Percentiles rank a stretch among this genome's conserved stretches.
These are phyloP conservation scores for Nasonia oneida DNA, from an alignment of 2,888 invertebrate species.

Conservation along the genomic window DNA sequence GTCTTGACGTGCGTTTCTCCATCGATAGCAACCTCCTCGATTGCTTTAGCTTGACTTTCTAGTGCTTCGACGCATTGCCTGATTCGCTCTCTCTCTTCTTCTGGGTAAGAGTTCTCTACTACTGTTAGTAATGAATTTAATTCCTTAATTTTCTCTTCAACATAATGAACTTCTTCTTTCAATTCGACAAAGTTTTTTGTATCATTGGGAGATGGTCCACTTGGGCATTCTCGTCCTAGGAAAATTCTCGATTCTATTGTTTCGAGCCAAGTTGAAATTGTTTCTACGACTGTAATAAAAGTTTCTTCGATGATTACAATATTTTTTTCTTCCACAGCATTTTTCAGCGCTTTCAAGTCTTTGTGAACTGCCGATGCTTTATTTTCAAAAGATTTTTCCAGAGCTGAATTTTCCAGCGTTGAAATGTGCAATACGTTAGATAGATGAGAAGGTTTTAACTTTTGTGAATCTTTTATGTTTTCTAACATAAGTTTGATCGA, in stretches of 20 bases:
- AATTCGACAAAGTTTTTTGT: slow-evolving; percentile 81
- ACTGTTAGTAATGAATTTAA: slow-evolving; percentile 82
- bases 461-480: slow-evolving; percentile 81
- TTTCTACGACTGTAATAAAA: slow-evolving; percentile 88
- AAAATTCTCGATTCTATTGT: slow-evolving; percentile 91
- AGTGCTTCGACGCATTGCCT: slow-evolving; percentile 82
- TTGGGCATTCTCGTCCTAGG: slow-evolving; percentile 77
- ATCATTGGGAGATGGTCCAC: slow-evolving; percentile 69
- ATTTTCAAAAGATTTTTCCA: slow-evolving; percentile 81
- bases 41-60: slow-evolving; percentile 85
- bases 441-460: slow-evolving; percentile 81
- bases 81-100: slow-evolving; percentile 80
- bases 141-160: slow-evolving; percentile 85
- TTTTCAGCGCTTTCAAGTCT: slow-evolving; percentile 82
- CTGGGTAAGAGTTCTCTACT: slow-evolving; percentile 72
- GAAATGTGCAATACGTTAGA: slow-evolving; percentile 84
- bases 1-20: slow-evolving; percentile 81
- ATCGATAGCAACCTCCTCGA: slow-evolving; percentile 84
- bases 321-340: slow-evolving; percentile 82
- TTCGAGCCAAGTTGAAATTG: slow-evolving; percentile 91
- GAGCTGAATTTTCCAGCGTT: slow-evolving; percentile 81
- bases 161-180: slow-evolving; percentile 84
- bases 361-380: slow-evolving; percentile 82
- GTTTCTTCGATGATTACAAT: slow-evolving; percentile 84
- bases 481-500: slow-evolving; percentile 81